Base-by-base conservation (phyloP, 2,113 vertebrate genomes). In the Hylia prasina region DNA sequence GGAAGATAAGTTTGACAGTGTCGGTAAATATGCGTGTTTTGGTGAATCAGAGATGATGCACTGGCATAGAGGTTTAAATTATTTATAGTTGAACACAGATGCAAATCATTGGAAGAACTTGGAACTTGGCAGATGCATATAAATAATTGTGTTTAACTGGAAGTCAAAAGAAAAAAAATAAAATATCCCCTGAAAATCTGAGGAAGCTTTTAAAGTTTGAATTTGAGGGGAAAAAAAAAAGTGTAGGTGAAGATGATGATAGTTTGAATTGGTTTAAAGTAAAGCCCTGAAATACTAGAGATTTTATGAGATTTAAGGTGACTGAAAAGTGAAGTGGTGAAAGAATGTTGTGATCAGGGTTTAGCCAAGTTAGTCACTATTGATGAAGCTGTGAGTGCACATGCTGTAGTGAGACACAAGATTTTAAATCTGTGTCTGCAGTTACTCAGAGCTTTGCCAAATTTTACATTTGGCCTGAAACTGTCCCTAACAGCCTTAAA, bases 31-130 rank as follows among this genome's bases (percentile, higher is more conserved):
- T 88, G 37, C 33, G 0, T 88, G 58, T 89, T 92, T 60, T 75
- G 68, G 64, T 97, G 92, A 96, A 92, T 91, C 86, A 95, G 91
- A 87, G 63, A 87, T 95, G 88, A 92, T 81, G 48, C 82, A 61
- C 61, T 93, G 48, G 37, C 60, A 48, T 86, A 95, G 89, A 92
- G 40, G 72, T 94, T 96, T 95, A 70, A 83, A 82, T 94, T 92
- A 96, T 94, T 95, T 93, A 89, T 92, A 96, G 72, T 45, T 90
- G 51, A 53, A 81, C 28, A 2, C 51, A 92, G 65, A 91, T 95
- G 96, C 60, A 93, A 68, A 89, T 94, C 86, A 81, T 57, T 0
- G 0, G 72, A 92, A 75, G 51, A 78, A 22, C 64, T 83, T 71
- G 73, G 68, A 90, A 75, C 24, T 48, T 90, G 61, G 65, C 60